Evolutionary conservation across 2,797 vertebrate genomes (phyloP).

Genomic region (Philypnodon macrostomus): DNA sequence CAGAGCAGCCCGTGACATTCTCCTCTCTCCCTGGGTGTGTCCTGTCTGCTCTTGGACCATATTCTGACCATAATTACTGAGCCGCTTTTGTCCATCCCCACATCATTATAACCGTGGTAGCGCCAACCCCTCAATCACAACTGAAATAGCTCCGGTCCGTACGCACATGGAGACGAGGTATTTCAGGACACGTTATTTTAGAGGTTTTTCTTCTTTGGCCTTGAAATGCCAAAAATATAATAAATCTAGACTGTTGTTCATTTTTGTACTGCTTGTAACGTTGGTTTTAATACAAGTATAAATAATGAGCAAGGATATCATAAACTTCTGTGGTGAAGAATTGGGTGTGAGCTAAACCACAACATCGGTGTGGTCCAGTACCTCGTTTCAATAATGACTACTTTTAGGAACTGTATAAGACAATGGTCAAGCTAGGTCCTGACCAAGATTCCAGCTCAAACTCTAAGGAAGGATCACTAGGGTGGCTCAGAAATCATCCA

Average conservation of each 20-base stretch:
- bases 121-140: slow-evolving; percentile 62
- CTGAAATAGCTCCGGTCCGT: slow-evolving; percentile 61
- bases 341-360: slow-evolving; percentile 41
- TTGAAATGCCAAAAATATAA: background rate
- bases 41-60: slow-evolving; percentile 56
- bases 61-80: slow-evolving; percentile 78
- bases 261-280: background rate
- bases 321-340: slow-evolving; percentile 12
- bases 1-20: slow-evolving; percentile 7
- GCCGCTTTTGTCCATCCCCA: slow-evolving; percentile 72
- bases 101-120: slow-evolving; percentile 73
- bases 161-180: slow-evolving; percentile 21
- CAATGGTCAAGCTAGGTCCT: no score
- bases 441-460: no score
- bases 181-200: no score
- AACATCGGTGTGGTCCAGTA: slow-evolving; percentile 19
- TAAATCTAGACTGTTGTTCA: no score
- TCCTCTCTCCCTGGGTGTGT: slow-evolving; percentile 70
- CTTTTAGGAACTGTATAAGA: slow-evolving; percentile 4
- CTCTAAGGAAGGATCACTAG: no score
- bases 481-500: no score
- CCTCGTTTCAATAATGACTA: slow-evolving; percentile 7
- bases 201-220: background rate
- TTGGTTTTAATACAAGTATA: slow-evolving; percentile 4
- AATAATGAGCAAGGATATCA: background rate